Evolutionary conservation across 1,140 invertebrate species (phyloP).

Genomic region (Ostrea edulis): DNA sequence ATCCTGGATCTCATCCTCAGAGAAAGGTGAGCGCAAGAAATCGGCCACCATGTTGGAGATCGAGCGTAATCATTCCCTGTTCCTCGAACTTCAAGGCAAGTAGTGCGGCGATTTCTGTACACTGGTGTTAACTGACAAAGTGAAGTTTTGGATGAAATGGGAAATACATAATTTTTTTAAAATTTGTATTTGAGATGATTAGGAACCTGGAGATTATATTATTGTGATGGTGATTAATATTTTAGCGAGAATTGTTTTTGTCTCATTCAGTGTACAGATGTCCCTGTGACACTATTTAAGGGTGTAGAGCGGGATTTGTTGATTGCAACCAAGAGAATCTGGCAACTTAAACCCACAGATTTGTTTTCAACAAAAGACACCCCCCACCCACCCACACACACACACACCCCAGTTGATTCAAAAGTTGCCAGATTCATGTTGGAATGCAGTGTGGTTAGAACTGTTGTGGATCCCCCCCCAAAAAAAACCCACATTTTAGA

Average conservation of each 20-base stretch:
- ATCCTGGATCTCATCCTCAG: conserved; percentile 50
- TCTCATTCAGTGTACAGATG: conserved; percentile 14
- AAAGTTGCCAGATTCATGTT: neutral
- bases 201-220: neutral
- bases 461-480: neutral
- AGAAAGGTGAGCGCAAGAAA: conserved; percentile 88
- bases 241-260: neutral
- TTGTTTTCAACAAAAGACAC: no score
- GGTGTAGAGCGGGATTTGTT: neutral
- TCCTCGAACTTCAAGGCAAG: conserved; percentile 93
- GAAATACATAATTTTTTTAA: neutral
- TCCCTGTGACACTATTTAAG: neutral
- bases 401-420: neutral
- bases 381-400: no score
- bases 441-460: neutral
- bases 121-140: conserved; percentile 18
- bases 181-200: no score
- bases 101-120: conserved; percentile 45
- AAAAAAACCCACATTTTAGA: neutral
- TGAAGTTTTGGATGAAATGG: neutral
- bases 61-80: conserved; percentile 90
- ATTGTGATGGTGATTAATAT: neutral
- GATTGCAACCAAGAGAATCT: neutral
- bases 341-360: neutral
- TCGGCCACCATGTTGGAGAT: conserved; percentile 93